These are phyloP conservation scores for Stegana nigrithorax DNA, from an alignment of 2,888 invertebrate genomes.

Conservation along the genomic window DNA sequence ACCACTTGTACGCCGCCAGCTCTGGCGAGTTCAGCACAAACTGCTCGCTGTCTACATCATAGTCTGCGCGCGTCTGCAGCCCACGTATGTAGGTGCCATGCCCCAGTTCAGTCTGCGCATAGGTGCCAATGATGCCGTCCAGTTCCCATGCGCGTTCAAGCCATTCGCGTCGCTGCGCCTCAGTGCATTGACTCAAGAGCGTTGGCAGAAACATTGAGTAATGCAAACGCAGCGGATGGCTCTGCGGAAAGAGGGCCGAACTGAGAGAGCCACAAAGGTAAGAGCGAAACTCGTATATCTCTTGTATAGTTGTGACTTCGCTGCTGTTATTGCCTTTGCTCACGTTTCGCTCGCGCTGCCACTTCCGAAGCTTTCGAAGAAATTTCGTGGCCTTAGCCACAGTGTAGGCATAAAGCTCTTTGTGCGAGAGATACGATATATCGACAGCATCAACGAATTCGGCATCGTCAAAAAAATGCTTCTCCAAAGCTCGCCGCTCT, in stretches of 20 bases:
- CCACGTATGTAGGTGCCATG: conserved; percentile 92
- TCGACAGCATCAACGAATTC: conserved; percentile 49
- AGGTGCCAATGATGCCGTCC: conserved; percentile 88
- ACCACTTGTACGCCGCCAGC: conserved; percentile 92
- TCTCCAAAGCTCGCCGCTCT: conserved; percentile 49
- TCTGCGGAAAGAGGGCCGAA: conserved; percentile 58
- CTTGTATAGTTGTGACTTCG: conserved; percentile 26
- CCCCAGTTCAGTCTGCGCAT: conserved; percentile 96
- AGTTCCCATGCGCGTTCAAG: conserved; percentile 82
- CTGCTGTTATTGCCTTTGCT: conserved; percentile 71
- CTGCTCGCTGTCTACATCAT: conserved; percentile 82
- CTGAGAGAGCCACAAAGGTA: conserved; percentile 56
- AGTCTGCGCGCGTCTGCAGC: conserved; percentile 92
- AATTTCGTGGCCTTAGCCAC: conserved; percentile 66
- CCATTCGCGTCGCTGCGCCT: conserved; percentile 90
- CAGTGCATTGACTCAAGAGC: conserved; percentile 84
- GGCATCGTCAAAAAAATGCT: conserved; percentile 49
- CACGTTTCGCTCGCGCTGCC: conserved; percentile 65
- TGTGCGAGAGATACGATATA: conserved; percentile 53
- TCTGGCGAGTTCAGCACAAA: conserved; percentile 90
- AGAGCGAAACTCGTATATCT: conserved; percentile 48
- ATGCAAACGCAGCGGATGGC: conserved; percentile 76
- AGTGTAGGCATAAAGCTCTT: conserved; percentile 54
- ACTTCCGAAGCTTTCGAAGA: conserved; percentile 76
- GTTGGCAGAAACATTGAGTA: conserved; percentile 93